Base-by-base conservation (phyloP, 2,888 invertebrate genomes). In the Pollenia labialis region DNA sequence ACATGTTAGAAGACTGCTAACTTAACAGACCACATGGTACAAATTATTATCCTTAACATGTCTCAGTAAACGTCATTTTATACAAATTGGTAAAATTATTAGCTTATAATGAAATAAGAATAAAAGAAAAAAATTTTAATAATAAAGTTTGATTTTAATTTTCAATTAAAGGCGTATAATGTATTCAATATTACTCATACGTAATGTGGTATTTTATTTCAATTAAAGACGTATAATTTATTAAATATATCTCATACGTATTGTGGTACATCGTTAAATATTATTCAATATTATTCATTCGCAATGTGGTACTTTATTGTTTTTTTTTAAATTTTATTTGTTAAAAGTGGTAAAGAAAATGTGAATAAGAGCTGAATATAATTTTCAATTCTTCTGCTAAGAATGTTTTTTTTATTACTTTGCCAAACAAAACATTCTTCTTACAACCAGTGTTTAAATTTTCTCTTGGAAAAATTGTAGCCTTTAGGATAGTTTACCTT, bases 141-240 rank as follows among this genome's bases (percentile, higher is more conserved):
- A 48, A 23, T 66, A 66, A 66, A 48, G 23, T 32, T 32, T 32
- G 23, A 14, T 66, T 16, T 44, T 14, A 62, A 9, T 8, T 44
- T 16, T 11, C 44, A 4, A 16, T 40, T 14, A 9, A 14, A 4
- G 14, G 44, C 1, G 23, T 2, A 60, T 32, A 46, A 32, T 18
- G 46, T 58, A 32, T 48, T 60, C 11, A 46, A 74, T 74, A 58
- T 74, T 74, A 48, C 11, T 60, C 11, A 74, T 74, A 74, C 46
- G 48, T n/a, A 32, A 48, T 16, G 58, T 32, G 32, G 4, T 32
- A 32, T 6, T 32, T 32, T 32, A 32, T 32, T 23, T 32, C 32
- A 4, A 32, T 32, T 14, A 9, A 14, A 1, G 14, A 44, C 1
- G 23, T 2, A 60, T 32, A 46, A 48, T 12, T 58, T 58, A 32